A percentile compares a stretch with the other conserved stretches of the same genome.
Evolutionary conservation across 2,797 vertebrate genomes (phyloP).

Genomic region (Sternarchorhynchus goeldii): DNA sequence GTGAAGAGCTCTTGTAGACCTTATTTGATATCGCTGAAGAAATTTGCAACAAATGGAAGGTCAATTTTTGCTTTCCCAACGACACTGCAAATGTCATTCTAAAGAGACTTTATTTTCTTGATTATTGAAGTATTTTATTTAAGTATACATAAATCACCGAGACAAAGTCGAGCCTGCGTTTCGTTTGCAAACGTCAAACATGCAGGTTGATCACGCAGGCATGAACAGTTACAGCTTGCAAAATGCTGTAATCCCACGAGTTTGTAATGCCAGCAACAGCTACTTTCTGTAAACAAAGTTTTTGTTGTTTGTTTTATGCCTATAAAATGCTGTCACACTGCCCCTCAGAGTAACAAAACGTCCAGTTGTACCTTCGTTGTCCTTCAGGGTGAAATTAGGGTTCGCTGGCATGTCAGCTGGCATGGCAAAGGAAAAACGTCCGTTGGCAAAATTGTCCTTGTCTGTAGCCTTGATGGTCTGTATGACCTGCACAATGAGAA

Average conservation of each 20-base stretch:
- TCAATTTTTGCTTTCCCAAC: constrained; percentile 29
- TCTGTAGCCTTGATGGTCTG: constrained; percentile 86
- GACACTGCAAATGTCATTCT: background rate
- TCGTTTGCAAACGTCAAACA: too few species aligned
- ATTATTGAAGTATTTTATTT: too few species aligned
- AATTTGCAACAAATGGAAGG: constrained; percentile 14
- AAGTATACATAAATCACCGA: too few species aligned
- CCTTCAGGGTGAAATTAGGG: constrained; percentile 88
- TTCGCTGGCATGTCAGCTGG: constrained; percentile 76
- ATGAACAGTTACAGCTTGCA: background rate
- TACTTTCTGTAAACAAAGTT: background rate
- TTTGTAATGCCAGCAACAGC: background rate
- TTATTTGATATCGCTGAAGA: constrained; percentile 35
- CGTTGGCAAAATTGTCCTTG: constrained; percentile 88
- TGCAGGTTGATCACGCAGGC: background rate
- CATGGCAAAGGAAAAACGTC: constrained; percentile 83
- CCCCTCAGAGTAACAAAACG: background rate
- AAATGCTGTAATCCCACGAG: background rate
- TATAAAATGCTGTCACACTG: background rate
- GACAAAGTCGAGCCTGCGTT: too few species aligned
- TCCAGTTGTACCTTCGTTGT: constrained; percentile 85
- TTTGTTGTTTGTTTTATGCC: background rate
- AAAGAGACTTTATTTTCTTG: too few species aligned
- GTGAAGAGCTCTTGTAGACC: constrained; percentile 6
- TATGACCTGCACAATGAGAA: constrained; percentile 80